Conservation (phyloP, 2,888 invertebrate genomes). For the Agrochola lota region DNA sequence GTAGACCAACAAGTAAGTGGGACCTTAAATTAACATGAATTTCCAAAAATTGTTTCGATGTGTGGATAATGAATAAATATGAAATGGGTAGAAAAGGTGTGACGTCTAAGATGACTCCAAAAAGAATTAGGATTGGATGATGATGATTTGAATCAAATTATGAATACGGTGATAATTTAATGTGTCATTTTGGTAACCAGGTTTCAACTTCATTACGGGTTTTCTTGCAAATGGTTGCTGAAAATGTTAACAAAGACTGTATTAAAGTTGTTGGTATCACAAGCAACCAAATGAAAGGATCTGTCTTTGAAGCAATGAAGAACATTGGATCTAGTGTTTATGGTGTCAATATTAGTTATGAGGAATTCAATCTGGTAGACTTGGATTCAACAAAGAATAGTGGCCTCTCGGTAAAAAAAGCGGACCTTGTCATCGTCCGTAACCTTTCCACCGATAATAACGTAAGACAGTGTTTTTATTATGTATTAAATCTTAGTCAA, state of each 20-base stretch:
- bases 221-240: slow-evolving; percentile 71
- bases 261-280: slow-evolving; percentile 64
- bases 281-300: slow-evolving; percentile 26
- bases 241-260: slow-evolving; percentile 66
- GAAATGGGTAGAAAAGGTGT: neutral
- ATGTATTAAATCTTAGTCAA: neutral
- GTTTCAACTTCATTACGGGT: slow-evolving; percentile 59
- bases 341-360: slow-evolving; percentile 57
- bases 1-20: slow-evolving; percentile 63
- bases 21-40: neutral
- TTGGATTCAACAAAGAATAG: slow-evolving; percentile 15
- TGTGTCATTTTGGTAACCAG: slow-evolving; percentile 49
- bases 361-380: slow-evolving; percentile 39
- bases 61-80: neutral
- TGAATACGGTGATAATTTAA: neutral
- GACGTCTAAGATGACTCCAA: neutral
- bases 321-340: slow-evolving; percentile 42
- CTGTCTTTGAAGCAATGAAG: slow-evolving; percentile 60
- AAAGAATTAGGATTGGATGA: neutral
- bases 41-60: neutral
- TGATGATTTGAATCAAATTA: neutral
- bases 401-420: slow-evolving; percentile 37
- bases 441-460: slow-evolving; percentile 61
- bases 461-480: slow-evolving; percentile 48
- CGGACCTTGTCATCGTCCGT: slow-evolving; percentile 61